A percentile compares a stretch with the other conserved stretches of the same genome.
These are phyloP conservation scores for Anisognathus igniventris DNA, from an alignment of 2,797 vertebrate species.

Conservation along the genomic window DNA sequence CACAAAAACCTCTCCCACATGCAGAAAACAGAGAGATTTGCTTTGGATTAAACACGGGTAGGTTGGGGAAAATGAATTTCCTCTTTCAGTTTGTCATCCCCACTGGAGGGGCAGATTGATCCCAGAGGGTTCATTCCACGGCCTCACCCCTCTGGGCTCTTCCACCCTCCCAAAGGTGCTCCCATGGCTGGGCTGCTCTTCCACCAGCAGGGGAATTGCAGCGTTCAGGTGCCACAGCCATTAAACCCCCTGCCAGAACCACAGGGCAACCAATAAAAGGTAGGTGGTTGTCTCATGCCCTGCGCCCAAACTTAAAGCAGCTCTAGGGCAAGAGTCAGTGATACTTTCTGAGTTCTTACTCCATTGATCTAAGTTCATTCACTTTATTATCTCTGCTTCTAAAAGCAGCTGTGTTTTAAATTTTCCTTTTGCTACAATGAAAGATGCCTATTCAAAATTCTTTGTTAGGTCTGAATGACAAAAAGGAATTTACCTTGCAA, in stretches of 20 bases:
- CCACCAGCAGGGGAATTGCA: background rate
- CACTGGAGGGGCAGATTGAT: background rate
- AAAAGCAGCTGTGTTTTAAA: background rate
- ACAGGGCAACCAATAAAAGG: too few species aligned
- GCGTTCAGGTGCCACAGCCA: background rate
- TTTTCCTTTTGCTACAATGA: background rate
- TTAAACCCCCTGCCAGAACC: background rate
- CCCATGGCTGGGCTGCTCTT: background rate
- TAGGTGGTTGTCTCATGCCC: background rate
- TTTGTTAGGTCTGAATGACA: background rate
- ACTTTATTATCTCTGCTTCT: background rate
- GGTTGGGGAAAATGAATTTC: background rate
- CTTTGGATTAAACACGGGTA: background rate
- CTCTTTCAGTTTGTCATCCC: background rate
- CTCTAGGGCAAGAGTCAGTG: background rate
- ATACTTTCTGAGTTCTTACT: background rate
- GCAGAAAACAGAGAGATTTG: background rate
- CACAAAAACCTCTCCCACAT: background rate
- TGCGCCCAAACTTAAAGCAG: background rate
- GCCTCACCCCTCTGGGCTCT: background rate
- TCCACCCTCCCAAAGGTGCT: background rate
- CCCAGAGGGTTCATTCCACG: background rate
- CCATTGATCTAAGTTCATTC: background rate
- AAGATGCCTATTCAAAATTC: background rate
- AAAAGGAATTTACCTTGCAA: background rate